Conservation (phyloP, 2,888 invertebrate species). For the Epirrhoe alternata region DNA sequence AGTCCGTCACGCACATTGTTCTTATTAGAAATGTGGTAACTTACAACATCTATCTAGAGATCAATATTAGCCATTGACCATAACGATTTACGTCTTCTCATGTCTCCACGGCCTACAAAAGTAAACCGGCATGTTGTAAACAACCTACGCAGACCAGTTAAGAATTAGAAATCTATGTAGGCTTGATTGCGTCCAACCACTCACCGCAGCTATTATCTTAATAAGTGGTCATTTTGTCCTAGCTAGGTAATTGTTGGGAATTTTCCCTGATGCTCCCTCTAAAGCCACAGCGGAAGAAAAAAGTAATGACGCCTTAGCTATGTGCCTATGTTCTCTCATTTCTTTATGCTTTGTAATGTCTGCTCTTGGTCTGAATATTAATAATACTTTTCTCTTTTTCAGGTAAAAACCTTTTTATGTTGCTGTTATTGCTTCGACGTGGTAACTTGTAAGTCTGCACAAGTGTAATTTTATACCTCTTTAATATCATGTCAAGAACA, state of each 20-base stretch:
- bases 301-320: slow-evolving; percentile 33
- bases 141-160: slow-evolving; percentile 41
- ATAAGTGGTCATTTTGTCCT: slow-evolving; percentile 74
- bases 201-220: slow-evolving; percentile 68
- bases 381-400: slow-evolving; percentile 51
- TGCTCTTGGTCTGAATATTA: slow-evolving; percentile 18
- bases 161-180: slow-evolving; percentile 64
- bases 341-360: slow-evolving; percentile 14
- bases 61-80: slow-evolving; percentile 24
- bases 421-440: slow-evolving; percentile 39
- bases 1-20: slow-evolving; percentile 34
- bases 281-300: slow-evolving; percentile 36
- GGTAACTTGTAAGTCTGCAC: slow-evolving; percentile 48
- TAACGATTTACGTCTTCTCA: slow-evolving; percentile 14
- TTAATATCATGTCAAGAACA: slow-evolving; percentile 8
- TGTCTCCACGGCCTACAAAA: slow-evolving; percentile 36
- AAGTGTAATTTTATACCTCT: slow-evolving; percentile 12
- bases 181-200: slow-evolving; percentile 54
- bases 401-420: slow-evolving; percentile 59
- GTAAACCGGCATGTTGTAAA: slow-evolving; percentile 26
- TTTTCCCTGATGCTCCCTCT: slow-evolving; percentile 43
- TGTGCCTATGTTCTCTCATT: slow-evolving; percentile 26
- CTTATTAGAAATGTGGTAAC: neutral
- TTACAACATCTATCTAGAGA: slow-evolving; percentile 7
- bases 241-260: slow-evolving; percentile 61